A percentile compares a stretch with the other conserved stretches of the same genome.
Conservation (phyloP, 2,797 vertebrate species). For the Nasua narica region DNA sequence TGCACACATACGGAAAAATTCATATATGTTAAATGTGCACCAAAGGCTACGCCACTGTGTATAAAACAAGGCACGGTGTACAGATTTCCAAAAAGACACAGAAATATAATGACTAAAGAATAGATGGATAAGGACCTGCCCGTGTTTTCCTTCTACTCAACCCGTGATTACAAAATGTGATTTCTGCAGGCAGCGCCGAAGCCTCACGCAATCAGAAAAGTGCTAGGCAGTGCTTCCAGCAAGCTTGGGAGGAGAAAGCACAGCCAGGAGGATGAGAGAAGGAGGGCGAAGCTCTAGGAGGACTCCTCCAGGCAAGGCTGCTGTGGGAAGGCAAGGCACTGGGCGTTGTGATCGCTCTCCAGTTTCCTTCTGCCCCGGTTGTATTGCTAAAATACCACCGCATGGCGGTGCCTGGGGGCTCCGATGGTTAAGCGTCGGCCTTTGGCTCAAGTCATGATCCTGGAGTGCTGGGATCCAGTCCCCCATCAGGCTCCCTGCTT, state of each 20-base stretch:
- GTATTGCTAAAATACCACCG: background rate
- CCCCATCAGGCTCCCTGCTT: no score
- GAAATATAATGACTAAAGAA: background rate
- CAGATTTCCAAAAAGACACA: constrained; percentile 4
- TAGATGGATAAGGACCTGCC: background rate
- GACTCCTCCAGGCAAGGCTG: background rate
- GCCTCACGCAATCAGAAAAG: background rate
- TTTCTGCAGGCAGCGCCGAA: constrained; percentile 17
- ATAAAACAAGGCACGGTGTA: background rate
- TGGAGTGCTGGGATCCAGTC: no score
- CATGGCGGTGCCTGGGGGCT: background rate
- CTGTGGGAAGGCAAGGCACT: background rate
- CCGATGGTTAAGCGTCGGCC: no score
- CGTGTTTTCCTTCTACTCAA: background rate
- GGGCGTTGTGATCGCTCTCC: background rate
- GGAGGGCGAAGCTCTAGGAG: background rate
- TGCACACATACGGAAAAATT: background rate
- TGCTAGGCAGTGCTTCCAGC: background rate
- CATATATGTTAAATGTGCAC: background rate
- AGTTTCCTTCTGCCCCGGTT: background rate
- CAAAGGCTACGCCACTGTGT: background rate
- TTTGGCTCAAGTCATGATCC: no score
- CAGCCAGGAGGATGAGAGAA: background rate
- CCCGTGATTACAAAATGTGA: background rate
- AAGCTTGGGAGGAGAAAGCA: background rate